Percentiles rank a stretch among this genome's conserved stretches.
Conservation (phyloP, 2,113 vertebrate genomes). For the Lipotes vexillifer region DNA sequence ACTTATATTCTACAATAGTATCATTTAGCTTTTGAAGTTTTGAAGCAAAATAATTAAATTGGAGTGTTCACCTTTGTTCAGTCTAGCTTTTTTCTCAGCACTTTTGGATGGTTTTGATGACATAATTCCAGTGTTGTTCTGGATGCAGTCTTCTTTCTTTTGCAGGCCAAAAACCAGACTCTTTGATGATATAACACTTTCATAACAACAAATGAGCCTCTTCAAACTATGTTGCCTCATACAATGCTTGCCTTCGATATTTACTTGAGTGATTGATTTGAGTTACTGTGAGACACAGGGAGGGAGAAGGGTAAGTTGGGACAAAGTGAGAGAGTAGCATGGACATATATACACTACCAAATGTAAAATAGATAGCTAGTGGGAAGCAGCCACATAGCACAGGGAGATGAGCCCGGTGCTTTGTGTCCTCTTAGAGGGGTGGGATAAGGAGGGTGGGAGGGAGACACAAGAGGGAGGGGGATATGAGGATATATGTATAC, state of each 20-base stretch:
- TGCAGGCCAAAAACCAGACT: neutral
- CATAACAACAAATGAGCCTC: neutral
- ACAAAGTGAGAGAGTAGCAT: no score
- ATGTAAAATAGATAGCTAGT: no score
- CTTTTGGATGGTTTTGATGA: neutral
- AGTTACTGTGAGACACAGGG: no score
- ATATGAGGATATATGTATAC: no score
- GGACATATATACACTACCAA: no score
- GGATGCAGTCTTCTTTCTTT: neutral
- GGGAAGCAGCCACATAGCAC: no score
- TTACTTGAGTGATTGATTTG: neutral
- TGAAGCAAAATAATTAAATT: constrained; percentile 42
- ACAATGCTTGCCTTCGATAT: neutral
- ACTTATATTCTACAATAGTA: constrained; percentile 14
- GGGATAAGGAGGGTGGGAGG: no score
- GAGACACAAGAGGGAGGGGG: no score
- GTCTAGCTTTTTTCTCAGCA: neutral
- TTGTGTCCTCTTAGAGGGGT: no score
- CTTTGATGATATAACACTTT: constrained; percentile 5
- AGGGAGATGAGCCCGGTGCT: no score
- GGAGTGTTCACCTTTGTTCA: neutral
- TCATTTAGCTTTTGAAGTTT: constrained; percentile 25
- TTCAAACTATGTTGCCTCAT: neutral
- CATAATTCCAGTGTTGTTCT: neutral
- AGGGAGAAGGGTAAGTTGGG: no score